phyloP scores from a whole-genome alignment of 1,140 invertebrate species.

The Phymorhynchus buccinoides region DNA sequence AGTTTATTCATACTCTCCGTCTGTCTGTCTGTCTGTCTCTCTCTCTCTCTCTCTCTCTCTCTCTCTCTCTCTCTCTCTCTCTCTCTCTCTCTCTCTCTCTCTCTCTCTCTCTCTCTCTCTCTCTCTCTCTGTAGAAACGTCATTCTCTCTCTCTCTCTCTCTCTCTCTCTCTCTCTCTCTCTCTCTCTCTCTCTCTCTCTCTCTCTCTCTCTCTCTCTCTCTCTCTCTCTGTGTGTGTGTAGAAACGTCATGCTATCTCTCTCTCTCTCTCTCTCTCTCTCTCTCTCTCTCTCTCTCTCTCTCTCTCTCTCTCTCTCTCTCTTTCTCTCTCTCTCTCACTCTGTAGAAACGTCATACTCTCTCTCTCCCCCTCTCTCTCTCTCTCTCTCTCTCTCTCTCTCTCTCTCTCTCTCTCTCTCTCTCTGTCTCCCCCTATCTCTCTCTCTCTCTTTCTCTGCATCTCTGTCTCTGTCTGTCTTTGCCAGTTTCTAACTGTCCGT shows the following conservation, averaged over 20 bases:
- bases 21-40: background rate
- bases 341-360: background rate
- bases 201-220: no score
- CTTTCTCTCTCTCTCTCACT: background rate
- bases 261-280: background rate
- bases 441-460: background rate
- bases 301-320: background rate
- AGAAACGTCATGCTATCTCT: no score
- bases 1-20: background rate
- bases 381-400: no score
- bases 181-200: no score
- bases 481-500: background rate
- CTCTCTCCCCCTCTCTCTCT: background rate
- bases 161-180: no score
- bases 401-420: background rate
- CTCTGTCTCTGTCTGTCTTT: background rate
- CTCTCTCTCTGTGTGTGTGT: no score
- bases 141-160: background rate
- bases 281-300: background rate
- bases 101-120: conserved; percentile 14
- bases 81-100: conserved; percentile 14
- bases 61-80: background rate
- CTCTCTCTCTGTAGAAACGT: conserved; percentile 12
- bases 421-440: background rate
- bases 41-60: background rate